Evolutionary conservation across 2,797 vertebrate species (phyloP).

Genomic region (Scyliorhinus canicula): DNA sequence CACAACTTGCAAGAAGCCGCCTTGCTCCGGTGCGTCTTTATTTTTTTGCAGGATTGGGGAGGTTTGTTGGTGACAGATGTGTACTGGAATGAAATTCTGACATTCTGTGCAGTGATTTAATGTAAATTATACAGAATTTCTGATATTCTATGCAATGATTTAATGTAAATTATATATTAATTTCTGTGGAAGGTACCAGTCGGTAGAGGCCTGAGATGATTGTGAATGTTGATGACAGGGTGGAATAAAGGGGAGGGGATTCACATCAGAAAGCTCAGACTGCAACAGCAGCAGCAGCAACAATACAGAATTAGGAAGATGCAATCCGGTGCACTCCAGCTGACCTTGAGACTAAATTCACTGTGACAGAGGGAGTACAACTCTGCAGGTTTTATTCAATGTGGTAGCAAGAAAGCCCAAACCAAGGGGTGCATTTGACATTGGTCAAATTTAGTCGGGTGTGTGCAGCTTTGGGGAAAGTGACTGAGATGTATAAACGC

Average conservation of each 20-base stretch:
- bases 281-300: neutral
- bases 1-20: too few relatives aligned
- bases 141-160: neutral
- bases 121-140: neutral
- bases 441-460: neutral
- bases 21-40: too few relatives aligned
- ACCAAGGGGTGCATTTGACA: neutral
- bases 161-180: neutral
- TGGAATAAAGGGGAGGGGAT: neutral
- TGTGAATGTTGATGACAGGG: neutral
- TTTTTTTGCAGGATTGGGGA: too few relatives aligned
- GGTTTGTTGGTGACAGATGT: neutral
- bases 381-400: neutral
- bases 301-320: neutral
- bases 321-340: neutral
- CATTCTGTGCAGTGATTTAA: neutral
- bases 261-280: neutral
- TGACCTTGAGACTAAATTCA: neutral
- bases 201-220: neutral
- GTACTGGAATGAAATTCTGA: neutral
- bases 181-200: too few relatives aligned
- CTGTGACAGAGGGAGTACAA: neutral
- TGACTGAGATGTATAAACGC: neutral
- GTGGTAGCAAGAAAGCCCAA: neutral
- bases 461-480: too few relatives aligned